phyloP scores from a whole-genome alignment of 2,113 vertebrate genomes.

The Plecotus auritus region DNA sequence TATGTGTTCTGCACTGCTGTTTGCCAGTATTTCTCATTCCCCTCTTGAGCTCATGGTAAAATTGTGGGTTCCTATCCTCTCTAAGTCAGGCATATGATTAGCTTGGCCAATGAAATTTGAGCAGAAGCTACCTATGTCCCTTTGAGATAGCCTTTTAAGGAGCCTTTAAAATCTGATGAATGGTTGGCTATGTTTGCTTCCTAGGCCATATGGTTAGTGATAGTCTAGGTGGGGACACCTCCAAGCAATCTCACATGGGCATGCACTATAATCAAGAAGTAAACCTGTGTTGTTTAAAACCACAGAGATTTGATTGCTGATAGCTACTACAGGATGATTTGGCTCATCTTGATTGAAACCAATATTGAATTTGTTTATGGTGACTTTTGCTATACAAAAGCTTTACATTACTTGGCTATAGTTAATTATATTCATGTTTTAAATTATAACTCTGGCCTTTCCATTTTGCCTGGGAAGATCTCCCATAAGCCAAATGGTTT shows the following conservation, averaged over 20 bases:
- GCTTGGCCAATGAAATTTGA: background rate
- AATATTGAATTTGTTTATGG: rapidly evolving
- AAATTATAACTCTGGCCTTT: background rate
- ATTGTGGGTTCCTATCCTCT: rapidly evolving
- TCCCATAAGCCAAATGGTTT: background rate
- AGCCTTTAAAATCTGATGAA: too few species aligned
- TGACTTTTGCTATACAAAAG: background rate
- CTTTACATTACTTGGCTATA: background rate
- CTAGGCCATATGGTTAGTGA: too few species aligned
- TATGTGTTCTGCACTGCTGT: rapidly evolving
- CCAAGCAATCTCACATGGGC: rapidly evolving
- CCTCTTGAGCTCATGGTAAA: rapidly evolving
- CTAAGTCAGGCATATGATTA: rapidly evolving
- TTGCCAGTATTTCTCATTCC: rapidly evolving
- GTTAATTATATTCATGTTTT: background rate
- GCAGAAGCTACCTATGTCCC: too few species aligned
- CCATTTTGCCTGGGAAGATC: background rate
- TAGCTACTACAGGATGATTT: rapidly evolving
- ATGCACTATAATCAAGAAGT: rapidly evolving
- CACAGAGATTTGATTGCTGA: rapidly evolving
- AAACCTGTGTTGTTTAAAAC: too few species aligned
- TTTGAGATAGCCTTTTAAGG: background rate
- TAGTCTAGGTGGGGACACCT: too few species aligned
- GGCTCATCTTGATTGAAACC: rapidly evolving
- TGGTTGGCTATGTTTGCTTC: too few species aligned